phyloP scores from a whole-genome alignment of 2,113 vertebrate genomes.

The Chascanopsetta lugubris region DNA sequence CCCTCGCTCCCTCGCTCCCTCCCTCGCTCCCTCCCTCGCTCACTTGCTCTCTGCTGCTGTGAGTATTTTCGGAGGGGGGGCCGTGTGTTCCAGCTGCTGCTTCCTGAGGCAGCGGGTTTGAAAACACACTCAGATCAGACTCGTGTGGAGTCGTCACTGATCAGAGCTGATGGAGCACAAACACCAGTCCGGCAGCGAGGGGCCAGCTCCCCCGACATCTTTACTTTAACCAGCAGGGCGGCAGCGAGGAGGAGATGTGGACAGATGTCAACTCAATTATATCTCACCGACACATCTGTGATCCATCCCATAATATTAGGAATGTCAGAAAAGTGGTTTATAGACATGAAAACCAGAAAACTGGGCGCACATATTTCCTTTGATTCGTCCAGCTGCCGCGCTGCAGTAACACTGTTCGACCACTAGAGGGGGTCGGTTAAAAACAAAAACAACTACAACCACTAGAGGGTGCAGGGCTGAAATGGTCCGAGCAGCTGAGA shows the following conservation, averaged over 20 bases:
- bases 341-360: too few relatives aligned
- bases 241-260: too few relatives aligned
- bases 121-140: slow-evolving; percentile 14
- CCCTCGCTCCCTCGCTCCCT: background rate
- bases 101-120: slow-evolving; percentile 1
- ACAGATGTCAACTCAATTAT: background rate
- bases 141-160: slow-evolving; percentile 22
- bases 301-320: too few relatives aligned
- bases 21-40: too few relatives aligned
- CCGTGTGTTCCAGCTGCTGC: slow-evolving; percentile 6
- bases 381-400: too few relatives aligned
- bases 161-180: slow-evolving; percentile 19
- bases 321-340: too few relatives aligned
- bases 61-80: slow-evolving; percentile 28
- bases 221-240: background rate
- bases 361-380: too few relatives aligned
- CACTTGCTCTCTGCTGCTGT: slow-evolving; percentile 6
- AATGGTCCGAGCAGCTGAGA: too few relatives aligned
- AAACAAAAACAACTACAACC: too few relatives aligned
- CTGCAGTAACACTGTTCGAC: too few relatives aligned
- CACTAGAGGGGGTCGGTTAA: too few relatives aligned
- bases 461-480: too few relatives aligned
- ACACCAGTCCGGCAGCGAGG: background rate
- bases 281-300: background rate
- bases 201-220: background rate